Conservation (phyloP, 2,888 invertebrate genomes). For the Neoitamus cyanurus region DNA sequence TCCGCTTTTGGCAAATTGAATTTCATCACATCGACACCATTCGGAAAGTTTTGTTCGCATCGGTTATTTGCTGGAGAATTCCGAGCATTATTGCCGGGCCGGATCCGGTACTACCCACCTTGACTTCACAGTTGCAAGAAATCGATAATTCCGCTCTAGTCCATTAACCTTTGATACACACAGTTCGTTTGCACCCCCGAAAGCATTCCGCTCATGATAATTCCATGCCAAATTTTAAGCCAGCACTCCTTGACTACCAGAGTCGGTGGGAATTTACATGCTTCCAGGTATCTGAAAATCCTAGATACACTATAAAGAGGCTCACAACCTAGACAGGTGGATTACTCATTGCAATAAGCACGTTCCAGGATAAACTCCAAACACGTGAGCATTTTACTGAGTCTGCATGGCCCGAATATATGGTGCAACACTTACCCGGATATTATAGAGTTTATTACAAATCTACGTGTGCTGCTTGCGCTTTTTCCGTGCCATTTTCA, state of each 20-base stretch:
- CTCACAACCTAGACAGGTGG: constrained; percentile 40
- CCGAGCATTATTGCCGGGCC: background rate
- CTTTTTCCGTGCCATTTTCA: background rate
- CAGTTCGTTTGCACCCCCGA: background rate
- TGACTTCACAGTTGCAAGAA: background rate
- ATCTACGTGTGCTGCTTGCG: constrained; percentile 32
- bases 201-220: background rate
- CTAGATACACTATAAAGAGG: constrained; percentile 20
- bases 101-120: background rate
- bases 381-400: constrained; percentile 45
- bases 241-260: constrained; percentile 11
- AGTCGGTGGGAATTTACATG: constrained; percentile 5
- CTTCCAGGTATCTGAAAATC: constrained; percentile 29
- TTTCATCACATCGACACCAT: background rate
- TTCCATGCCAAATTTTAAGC: constrained; percentile 15
- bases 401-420: constrained; percentile 19
- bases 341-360: constrained; percentile 46
- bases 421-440: constrained; percentile 37
- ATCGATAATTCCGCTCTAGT: constrained; percentile 25
- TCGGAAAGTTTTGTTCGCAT: background rate
- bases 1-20: background rate
- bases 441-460: constrained; percentile 43
- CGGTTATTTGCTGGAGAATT: background rate
- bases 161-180: constrained; percentile 3
- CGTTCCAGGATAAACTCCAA: constrained; percentile 40